These are phyloP conservation scores for Lagria hirta DNA, from an alignment of 2,888 invertebrate genomes.

Conservation along the genomic window DNA sequence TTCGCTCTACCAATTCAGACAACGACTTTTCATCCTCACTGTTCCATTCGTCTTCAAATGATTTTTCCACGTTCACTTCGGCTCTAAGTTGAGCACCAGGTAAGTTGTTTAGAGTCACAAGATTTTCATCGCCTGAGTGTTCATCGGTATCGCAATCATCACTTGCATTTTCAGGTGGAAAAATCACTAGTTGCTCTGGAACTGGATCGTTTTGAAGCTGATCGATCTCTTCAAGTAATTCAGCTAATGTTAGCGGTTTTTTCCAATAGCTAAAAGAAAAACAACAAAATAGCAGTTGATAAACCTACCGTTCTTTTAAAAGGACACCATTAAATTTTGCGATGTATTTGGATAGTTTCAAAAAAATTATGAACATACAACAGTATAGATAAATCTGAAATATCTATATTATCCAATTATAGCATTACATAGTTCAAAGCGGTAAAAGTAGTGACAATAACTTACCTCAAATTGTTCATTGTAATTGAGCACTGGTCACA, in stretches of 20 bases:
- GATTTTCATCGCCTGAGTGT: slow-evolving; percentile 26
- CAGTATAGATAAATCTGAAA: too few species aligned
- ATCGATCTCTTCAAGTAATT: neutral
- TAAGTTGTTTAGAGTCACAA: slow-evolving; percentile 20
- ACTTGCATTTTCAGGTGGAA: slow-evolving; percentile 1
- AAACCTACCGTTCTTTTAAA: neutral
- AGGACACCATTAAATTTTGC: neutral
- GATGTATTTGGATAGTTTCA: neutral
- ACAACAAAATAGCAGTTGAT: neutral
- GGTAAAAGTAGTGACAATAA: too few species aligned
- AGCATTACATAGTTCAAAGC: too few species aligned
- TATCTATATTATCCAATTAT: too few species aligned
- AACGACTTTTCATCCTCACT: slow-evolving; percentile 2
- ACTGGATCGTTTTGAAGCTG: neutral
- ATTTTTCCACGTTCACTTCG: slow-evolving; percentile 15
- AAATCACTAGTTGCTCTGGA: neutral
- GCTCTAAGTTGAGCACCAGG: slow-evolving; percentile 26
- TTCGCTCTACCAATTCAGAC: slow-evolving; percentile 1
- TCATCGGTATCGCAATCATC: slow-evolving; percentile 19
- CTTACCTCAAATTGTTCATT: too few species aligned
- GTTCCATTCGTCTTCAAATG: slow-evolving; percentile 2
- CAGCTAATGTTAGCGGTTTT: neutral
- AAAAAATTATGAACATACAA: too few species aligned
- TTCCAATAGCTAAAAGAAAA: neutral
- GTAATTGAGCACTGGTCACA: too few species aligned